phyloP scores from a whole-genome alignment of 2,888 invertebrate species.

The Drosophila nigricruria region DNA sequence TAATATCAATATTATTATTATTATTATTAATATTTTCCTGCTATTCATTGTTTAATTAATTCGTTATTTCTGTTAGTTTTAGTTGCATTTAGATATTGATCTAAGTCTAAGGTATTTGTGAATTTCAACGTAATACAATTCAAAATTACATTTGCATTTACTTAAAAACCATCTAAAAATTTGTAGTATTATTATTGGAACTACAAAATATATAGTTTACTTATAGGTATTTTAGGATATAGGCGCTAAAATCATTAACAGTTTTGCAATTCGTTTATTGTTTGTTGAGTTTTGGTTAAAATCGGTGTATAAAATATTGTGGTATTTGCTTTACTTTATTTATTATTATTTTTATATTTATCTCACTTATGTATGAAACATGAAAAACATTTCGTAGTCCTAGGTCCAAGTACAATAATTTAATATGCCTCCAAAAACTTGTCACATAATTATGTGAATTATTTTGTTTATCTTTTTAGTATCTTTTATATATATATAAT shows the following conservation, averaged over 20 bases:
- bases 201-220: constrained; percentile 30
- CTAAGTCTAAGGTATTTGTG: constrained; percentile 21
- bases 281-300: constrained; percentile 60
- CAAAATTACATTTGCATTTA: constrained; percentile 24
- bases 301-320: constrained; percentile 83
- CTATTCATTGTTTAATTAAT: constrained; percentile 1
- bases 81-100: constrained; percentile 18
- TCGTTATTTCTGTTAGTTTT: constrained; percentile 14
- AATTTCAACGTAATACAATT: constrained; percentile 9
- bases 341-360: constrained; percentile 25
- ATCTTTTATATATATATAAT: constrained; percentile 12
- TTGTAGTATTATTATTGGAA: constrained; percentile 37
- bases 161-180: constrained; percentile 68
- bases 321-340: constrained; percentile 20
- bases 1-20: not conserved
- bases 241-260: constrained; percentile 64
- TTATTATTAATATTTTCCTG: constrained; percentile 4
- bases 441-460: constrained; percentile 18
- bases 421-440: constrained; percentile 73
- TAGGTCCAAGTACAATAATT: constrained; percentile 39
- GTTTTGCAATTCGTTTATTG: constrained; percentile 66
- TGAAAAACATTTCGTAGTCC: constrained; percentile 55
- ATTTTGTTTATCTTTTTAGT: not conserved
- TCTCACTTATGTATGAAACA: constrained; percentile 28
- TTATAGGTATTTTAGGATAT: constrained; percentile 31